Base-by-base conservation (phyloP, 92 coral and sea anemone species). In the Siderastrea radians region DNA sequence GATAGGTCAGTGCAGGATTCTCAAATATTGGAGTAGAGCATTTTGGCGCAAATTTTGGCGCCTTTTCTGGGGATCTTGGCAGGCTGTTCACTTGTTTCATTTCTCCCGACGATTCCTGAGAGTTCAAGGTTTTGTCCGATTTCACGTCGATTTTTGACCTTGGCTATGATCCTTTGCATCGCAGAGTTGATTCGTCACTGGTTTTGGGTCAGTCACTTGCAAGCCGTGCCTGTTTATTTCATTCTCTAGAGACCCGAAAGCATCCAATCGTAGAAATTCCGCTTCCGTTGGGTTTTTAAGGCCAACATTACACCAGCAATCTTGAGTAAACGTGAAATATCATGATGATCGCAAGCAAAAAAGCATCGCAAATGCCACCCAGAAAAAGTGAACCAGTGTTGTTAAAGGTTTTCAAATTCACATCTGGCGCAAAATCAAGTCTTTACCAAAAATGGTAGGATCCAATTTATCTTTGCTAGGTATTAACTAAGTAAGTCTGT, bases 261-360 rank as follows among this genome's bases (percentile, higher is more conserved):
- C 78, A 5, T 82, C 78, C 51, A 78, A 82, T 70, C 73, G 54
- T 60, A 82, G 78, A 50, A 63, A 63, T 19, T 63, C 68, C 7
- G 68, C 17, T 63, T n/a, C 68, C 5, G 68, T 14, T 5, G 68
- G 68, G 68, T 63, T 63, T 63, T 63, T 63, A 7, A 63, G 68
- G 43, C 73, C 54, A 17, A 81, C 48, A 81, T 81, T 81, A n/a
- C 87, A 70, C 66, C 15, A 82, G 68, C n/a, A 17, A 49, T 43
- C 2, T 66, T 8, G 87, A 82, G 51, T 48, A 82, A 49, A 82
- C 79, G 62, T 54, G 70, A 55, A 45, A 71, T 6, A 71, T 47
- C 75, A 71, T 71, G 54, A 50, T 11, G 48, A 38, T 68, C n/a
- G n/a, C n/a, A 51, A 52, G 68, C 68, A 13, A 63, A 5, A 63